A percentile compares a stretch with the other conserved stretches of the same genome.
These are phyloP conservation scores for Proteles cristata DNA, from an alignment of 2,113 vertebrate species.

Conservation along the genomic window DNA sequence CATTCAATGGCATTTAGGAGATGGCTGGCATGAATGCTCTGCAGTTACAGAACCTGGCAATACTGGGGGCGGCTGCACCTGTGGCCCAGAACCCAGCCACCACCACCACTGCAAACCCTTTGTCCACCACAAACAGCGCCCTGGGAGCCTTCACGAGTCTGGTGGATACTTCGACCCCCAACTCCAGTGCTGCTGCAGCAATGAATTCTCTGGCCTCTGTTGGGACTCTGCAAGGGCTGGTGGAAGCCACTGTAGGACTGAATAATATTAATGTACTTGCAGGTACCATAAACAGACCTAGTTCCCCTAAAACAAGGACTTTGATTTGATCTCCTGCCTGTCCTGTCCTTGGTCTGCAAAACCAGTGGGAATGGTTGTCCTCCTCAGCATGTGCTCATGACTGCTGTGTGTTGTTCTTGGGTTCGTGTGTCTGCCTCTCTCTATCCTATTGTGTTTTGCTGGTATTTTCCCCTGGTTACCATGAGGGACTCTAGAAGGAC, in stretches of 20 bases:
- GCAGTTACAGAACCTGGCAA: conserved; percentile 99
- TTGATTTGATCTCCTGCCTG: conserved; percentile 80
- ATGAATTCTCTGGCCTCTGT: conserved; percentile 99
- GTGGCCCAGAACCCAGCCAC: conserved; percentile 98
- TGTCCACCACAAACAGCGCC: conserved; percentile 95
- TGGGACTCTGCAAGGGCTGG: conserved; percentile 98
- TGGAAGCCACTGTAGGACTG: conserved; percentile 97
- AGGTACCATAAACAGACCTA: conserved; percentile 96
- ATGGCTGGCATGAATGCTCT: conserved; percentile 99
- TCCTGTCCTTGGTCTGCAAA: conserved; percentile 79
- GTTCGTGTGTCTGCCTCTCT: conserved; percentile 82
- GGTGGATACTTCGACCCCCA: conserved; percentile 94
- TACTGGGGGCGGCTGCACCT: conserved; percentile 96
- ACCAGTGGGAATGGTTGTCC: conserved; percentile 88
- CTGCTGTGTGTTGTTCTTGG: conserved; percentile 83
- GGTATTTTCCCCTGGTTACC: conserved; percentile 30
- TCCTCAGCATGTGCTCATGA: conserved; percentile 88
- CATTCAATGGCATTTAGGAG: conserved; percentile 99
- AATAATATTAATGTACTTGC: conserved; percentile 99
- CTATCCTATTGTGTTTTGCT: conserved; percentile 74
- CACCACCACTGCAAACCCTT: conserved; percentile 97
- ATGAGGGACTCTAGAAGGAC: conserved; percentile 72
- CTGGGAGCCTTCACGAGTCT: conserved; percentile 97
- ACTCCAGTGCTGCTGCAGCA: conserved; percentile 94
- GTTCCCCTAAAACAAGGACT: conserved; percentile 86